Conservation (phyloP, 2,797 vertebrate genomes). For the Leptoclinus maculatus region DNA sequence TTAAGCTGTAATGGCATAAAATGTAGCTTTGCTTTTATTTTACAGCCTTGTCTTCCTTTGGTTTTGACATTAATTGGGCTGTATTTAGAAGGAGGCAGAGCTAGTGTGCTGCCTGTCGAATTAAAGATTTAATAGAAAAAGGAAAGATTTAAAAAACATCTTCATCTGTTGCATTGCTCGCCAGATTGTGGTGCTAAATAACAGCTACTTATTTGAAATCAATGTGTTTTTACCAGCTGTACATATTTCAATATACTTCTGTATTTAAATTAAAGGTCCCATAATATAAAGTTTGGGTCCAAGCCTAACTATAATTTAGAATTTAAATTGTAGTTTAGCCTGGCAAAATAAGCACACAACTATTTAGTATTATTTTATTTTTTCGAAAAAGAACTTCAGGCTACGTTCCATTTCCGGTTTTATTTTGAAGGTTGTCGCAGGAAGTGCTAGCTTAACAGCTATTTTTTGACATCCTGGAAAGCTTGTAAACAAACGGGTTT, state of each 20-base stretch:
- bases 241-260: too few relatives aligned
- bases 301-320: neutral
- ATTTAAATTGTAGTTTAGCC: neutral
- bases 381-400: neutral
- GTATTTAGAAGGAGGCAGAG: too few relatives aligned
- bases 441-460: neutral
- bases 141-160: too few relatives aligned
- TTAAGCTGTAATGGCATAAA: neutral
- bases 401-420: neutral
- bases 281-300: too few relatives aligned
- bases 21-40: neutral
- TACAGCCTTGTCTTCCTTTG: neutral
- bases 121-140: too few relatives aligned
- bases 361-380: neutral
- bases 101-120: too few relatives aligned
- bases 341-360: neutral
- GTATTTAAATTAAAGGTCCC: too few relatives aligned
- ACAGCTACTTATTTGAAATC: neutral
- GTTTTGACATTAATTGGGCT: neutral
- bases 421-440: conserved; percentile 17
- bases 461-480: neutral
- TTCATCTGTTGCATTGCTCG: neutral
- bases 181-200: too few relatives aligned
- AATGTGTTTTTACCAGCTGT: neutral
- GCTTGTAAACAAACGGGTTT: conserved; percentile 4